Evolutionary conservation across 53 echinoderm and acorn worm genomes (phyloP).

Genomic region (Luidia sarsii): DNA sequence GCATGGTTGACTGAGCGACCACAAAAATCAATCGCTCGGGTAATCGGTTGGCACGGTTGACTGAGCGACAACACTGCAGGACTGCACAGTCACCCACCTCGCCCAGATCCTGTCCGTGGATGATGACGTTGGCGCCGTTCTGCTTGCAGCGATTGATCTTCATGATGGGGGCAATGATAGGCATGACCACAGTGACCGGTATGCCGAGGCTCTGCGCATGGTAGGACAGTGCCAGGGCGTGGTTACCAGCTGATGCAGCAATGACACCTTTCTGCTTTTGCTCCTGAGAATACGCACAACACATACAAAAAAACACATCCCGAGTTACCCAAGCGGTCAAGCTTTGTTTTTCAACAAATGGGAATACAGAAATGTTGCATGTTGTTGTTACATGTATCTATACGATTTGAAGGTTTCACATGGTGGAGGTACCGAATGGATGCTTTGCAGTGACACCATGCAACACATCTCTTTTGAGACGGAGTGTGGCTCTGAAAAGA

Average conservation of each 20-base stretch:
- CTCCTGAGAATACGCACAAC: constrained; percentile 63
- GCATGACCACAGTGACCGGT: constrained; percentile 90
- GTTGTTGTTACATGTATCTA: too few relatives aligned
- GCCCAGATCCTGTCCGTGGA: constrained; percentile 86
- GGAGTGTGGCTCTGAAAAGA: too few relatives aligned
- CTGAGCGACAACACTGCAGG: too few relatives aligned
- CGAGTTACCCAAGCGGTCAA: too few relatives aligned
- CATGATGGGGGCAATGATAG: constrained; percentile 98
- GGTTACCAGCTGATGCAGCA: constrained; percentile 97
- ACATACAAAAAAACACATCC: too few relatives aligned
- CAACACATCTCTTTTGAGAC: too few relatives aligned
- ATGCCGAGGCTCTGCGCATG: constrained; percentile 81
- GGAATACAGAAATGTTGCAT: too few relatives aligned
- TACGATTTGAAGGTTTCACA: too few relatives aligned
- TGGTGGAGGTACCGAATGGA: too few relatives aligned
- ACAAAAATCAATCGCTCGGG: not conserved
- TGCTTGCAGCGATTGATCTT: constrained; percentile 90
- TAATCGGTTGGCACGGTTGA: not conserved
- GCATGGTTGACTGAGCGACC: too few relatives aligned
- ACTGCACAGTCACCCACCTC: constrained; percentile 91
- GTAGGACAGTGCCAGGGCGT: constrained; percentile 91
- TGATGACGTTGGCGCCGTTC: constrained; percentile 82
- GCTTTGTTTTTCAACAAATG: too few relatives aligned
- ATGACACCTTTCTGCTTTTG: constrained; percentile 86
- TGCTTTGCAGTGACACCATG: too few relatives aligned